Conservation (phyloP, 2,888 invertebrate species). For the Microplitis deprimator region DNA sequence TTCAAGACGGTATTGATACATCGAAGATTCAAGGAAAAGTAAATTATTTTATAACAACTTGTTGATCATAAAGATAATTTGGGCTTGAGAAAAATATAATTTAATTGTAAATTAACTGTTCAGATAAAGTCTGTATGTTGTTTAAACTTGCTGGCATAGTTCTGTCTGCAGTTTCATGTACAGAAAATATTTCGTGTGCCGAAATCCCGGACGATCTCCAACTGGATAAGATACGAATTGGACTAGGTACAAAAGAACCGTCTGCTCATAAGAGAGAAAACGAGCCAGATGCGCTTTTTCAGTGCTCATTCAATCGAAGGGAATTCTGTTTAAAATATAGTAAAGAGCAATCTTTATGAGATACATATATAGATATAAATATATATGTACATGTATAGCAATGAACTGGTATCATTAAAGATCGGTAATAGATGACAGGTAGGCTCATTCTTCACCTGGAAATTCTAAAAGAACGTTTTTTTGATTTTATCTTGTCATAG, state of each 20-base stretch:
- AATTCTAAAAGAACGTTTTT: slow-evolving; percentile 44
- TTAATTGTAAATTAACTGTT: slow-evolving; percentile 17
- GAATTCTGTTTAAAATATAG: slow-evolving; percentile 47
- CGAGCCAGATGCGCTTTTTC: slow-evolving; percentile 64
- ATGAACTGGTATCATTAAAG: slow-evolving; percentile 44
- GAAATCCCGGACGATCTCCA: slow-evolving; percentile 46
- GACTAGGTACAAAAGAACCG: slow-evolving; percentile 57
- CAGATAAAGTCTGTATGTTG: not conserved
- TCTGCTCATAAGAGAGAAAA: slow-evolving; percentile 49
- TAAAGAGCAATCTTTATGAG: slow-evolving; percentile 42
- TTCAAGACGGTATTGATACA: slow-evolving; percentile 17
- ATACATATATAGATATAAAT: slow-evolving; percentile 38
- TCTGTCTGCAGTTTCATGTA: not conserved
- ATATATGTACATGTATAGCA: slow-evolving; percentile 20
- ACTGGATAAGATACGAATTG: slow-evolving; percentile 53
- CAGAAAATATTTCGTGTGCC: slow-evolving; percentile 42
- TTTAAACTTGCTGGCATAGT: slow-evolving; percentile 18
- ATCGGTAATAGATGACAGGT: slow-evolving; percentile 41
- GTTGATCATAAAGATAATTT: slow-evolving; percentile 31
- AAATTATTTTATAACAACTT: slow-evolving; percentile 20
- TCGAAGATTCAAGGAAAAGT: not conserved
- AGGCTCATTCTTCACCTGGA: slow-evolving; percentile 38
- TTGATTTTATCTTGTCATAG: slow-evolving; percentile 28
- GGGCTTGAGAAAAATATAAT: slow-evolving; percentile 38
- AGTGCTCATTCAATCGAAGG: slow-evolving; percentile 56